A percentile compares a stretch with the other conserved stretches of the same genome.
These are phyloP conservation scores for Hippocampus guttulatus DNA, from an alignment of 2,113 vertebrate species.

Conservation along the genomic window DNA sequence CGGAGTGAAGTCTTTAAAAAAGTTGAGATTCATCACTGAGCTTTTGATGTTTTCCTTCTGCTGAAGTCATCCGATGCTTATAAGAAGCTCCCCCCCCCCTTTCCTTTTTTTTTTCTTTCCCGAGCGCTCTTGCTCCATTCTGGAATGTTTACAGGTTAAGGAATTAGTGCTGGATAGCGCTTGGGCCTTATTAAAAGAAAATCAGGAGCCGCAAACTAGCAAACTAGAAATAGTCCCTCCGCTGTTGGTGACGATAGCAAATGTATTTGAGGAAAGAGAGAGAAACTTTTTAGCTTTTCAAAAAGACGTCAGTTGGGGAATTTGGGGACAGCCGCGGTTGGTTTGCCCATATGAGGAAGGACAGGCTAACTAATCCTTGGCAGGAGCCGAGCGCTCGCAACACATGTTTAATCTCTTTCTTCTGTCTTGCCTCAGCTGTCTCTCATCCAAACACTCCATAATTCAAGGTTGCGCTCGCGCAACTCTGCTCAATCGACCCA, in stretches of 20 bases:
- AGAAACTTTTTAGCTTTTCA: conserved; percentile 11
- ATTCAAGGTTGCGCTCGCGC: conserved; percentile 7
- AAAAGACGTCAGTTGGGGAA: conserved; percentile 33
- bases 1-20: conserved; percentile 1
- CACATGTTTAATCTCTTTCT: conserved; percentile 11
- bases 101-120: conserved; percentile 5
- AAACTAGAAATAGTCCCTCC: background rate
- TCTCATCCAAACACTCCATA: conserved; percentile 2
- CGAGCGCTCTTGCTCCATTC: conserved; percentile 15
- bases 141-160: conserved; percentile 63
- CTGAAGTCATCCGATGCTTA: conserved; percentile 47
- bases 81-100: conserved; percentile 40
- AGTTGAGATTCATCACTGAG: background rate
- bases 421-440: conserved; percentile 12
- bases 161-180: conserved; percentile 36
- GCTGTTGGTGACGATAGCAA: background rate
- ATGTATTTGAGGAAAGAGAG: conserved; percentile 14
- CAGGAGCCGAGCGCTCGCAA: conserved; percentile 18
- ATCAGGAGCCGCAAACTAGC: background rate
- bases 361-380: conserved; percentile 33
- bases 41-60: conserved; percentile 28
- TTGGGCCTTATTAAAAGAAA: conserved; percentile 23
- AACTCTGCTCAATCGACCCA: background rate
- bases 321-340: conserved; percentile 13
- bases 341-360: conserved; percentile 23